phyloP scores from a whole-genome alignment of 1,140 invertebrate genomes.

The Trichonephila inaurata region DNA sequence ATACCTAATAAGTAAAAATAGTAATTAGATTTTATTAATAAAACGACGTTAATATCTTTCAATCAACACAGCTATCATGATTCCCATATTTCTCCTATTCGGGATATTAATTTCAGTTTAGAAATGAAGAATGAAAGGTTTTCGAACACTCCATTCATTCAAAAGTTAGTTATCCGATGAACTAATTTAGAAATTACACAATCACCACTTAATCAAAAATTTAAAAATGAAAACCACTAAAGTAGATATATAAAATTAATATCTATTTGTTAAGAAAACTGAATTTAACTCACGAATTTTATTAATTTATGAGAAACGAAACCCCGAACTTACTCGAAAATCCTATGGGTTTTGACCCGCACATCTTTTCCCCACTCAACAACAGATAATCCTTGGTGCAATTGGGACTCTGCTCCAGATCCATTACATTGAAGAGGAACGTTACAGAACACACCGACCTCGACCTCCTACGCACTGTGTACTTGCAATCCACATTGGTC shows the following conservation, averaged over 20 bases:
- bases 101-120: too few relatives aligned
- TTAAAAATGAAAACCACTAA: not conserved
- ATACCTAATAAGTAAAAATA: too few relatives aligned
- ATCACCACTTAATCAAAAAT: not conserved
- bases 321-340: slow-evolving; percentile 69
- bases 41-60: too few relatives aligned
- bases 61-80: too few relatives aligned
- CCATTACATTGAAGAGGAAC: slow-evolving; percentile 77
- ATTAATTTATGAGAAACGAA: not conserved
- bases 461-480: slow-evolving; percentile 71
- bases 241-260: not conserved
- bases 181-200: too few relatives aligned
- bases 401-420: slow-evolving; percentile 72
- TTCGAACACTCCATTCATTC: too few relatives aligned
- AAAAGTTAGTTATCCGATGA: too few relatives aligned
- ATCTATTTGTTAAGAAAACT: too few relatives aligned
- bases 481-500: slow-evolving; percentile 76
- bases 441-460: slow-evolving; percentile 76
- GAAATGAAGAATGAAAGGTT: too few relatives aligned
- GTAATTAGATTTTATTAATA: too few relatives aligned
- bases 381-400: slow-evolving; percentile 76
- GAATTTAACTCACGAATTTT: too few relatives aligned
- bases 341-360: slow-evolving; percentile 75
- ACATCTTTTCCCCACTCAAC: slow-evolving; percentile 75
- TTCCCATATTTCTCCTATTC: too few relatives aligned